Evolutionary conservation across 92 coral and sea anemone genomes (phyloP).

Genomic region (Porites divaricata): DNA sequence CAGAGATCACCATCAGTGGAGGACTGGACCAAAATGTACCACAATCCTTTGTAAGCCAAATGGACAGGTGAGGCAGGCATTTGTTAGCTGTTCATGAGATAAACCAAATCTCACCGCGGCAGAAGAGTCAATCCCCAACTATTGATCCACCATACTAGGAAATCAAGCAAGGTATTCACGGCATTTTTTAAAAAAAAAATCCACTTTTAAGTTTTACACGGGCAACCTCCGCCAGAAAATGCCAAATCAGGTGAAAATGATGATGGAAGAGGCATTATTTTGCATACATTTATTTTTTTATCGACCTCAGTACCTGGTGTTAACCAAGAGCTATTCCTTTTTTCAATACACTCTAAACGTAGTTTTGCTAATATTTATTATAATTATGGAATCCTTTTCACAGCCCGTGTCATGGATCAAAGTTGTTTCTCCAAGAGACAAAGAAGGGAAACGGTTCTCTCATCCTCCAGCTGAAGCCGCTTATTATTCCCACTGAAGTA

Average conservation of each 20-base stretch:
- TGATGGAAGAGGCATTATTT: too few species aligned
- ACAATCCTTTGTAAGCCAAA: slow-evolving; percentile 98
- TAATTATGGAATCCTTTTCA: background rate
- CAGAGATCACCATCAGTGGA: slow-evolving; percentile 99
- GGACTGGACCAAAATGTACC: slow-evolving; percentile 99
- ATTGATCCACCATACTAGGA: too few species aligned
- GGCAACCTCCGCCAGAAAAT: too few species aligned
- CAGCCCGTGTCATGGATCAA: slow-evolving; percentile 99
- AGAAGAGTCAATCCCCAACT: background rate
- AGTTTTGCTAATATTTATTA: background rate
- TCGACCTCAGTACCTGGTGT: too few species aligned
- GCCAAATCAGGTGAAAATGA: too few species aligned
- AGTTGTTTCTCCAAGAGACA: slow-evolving; percentile 82
- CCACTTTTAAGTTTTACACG: too few species aligned
- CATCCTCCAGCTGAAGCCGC: slow-evolving; percentile 89
- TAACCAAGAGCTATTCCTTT: too few species aligned
- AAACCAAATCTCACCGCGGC: background rate
- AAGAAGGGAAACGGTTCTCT: slow-evolving; percentile 87
- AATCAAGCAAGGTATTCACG: too few species aligned
- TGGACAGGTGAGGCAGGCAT: slow-evolving; percentile 79
- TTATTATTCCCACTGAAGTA: slow-evolving; percentile 91
- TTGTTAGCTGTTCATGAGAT: background rate
- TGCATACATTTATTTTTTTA: too few species aligned
- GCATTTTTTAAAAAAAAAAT: too few species aligned
- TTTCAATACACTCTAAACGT: too few species aligned